Evolutionary conservation across 2,888 invertebrate species (phyloP).

Genomic region (Corbicula japonica): DNA sequence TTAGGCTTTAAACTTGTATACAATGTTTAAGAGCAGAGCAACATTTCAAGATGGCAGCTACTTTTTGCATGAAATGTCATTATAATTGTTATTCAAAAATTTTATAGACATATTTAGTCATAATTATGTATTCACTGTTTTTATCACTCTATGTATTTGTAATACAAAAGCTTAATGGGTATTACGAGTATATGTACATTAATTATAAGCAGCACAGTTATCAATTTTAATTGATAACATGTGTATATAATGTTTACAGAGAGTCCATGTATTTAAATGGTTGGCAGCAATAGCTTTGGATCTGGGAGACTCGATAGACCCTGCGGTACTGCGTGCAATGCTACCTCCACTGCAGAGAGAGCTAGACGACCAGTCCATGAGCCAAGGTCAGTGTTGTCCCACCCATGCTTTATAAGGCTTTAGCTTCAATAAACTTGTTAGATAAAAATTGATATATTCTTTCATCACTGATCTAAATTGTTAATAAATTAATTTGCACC

Average conservation of each 20-base stretch:
- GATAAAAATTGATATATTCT: no score
- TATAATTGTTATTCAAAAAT: no score
- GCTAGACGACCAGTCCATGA: constrained; percentile 89
- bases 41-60: background rate
- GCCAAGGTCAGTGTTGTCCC: constrained; percentile 73
- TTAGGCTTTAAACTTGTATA: background rate
- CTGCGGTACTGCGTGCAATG: constrained; percentile 89
- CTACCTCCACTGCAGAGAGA: constrained; percentile 93
- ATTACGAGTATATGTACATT: no score
- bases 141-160: background rate
- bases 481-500: no score
- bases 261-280: constrained; percentile 94
- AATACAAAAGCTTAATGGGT: no score
- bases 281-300: constrained; percentile 92
- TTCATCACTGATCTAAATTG: no score
- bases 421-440: no score
- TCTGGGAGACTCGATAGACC: constrained; percentile 88
- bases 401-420: no score
- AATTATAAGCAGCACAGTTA: background rate
- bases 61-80: no score
- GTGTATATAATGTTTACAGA: constrained; percentile 88
- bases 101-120: background rate
- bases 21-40: background rate
- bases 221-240: background rate
- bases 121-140: background rate